Evolutionary conservation across 2,113 vertebrate genomes (phyloP), one percentile per base, ranked within the genome.

Genomic region (Conger conger): DNA sequence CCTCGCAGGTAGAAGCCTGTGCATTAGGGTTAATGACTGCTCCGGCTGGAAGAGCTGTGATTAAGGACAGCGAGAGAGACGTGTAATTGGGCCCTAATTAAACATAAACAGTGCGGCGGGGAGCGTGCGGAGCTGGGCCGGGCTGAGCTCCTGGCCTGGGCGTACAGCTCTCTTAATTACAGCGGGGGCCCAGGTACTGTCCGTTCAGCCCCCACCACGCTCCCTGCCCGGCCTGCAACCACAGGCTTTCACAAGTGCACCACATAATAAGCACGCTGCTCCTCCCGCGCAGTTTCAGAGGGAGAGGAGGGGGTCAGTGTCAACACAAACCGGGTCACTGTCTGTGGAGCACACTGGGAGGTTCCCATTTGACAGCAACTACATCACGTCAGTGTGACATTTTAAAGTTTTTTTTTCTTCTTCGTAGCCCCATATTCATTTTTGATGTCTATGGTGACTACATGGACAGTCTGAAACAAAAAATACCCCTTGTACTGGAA

Each of bases 81-180:
- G 73, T 83, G 87, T 87, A 86, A 86, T 87, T 86, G 87, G 80
- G 60, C 82, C 63, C 82, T 87, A 86, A 87, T 87, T 87, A 86
- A 86, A 87, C 84, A 60, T 87, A 87, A 87, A 87, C 87, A 86
- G 63, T 30, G n/a, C 45, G 38, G 79, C 80, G 77, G 57, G 79
- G 85, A 81, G 83, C n/a, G 30, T 35, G n/a, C 20, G 20, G 27
- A 18, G 60, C 40, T 45, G 37, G 42, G 35, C 54, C 9, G 45
- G 73, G 60, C 18, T 4, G 23, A 73, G 84, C 73, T 37, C 60
- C 20, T 23, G 73, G 82, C 63, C 81, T 81, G 36, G 35, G 73
- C 54, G 57, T 36, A 38, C 86, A 40, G 84, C 83, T 76, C 63
- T 88, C 60, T 83, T 89, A 82, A 87, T 86, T 83, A 80, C 40